Base-by-base conservation (phyloP, 2,113 vertebrate genomes). In the Megatriorchis doriae region DNA sequence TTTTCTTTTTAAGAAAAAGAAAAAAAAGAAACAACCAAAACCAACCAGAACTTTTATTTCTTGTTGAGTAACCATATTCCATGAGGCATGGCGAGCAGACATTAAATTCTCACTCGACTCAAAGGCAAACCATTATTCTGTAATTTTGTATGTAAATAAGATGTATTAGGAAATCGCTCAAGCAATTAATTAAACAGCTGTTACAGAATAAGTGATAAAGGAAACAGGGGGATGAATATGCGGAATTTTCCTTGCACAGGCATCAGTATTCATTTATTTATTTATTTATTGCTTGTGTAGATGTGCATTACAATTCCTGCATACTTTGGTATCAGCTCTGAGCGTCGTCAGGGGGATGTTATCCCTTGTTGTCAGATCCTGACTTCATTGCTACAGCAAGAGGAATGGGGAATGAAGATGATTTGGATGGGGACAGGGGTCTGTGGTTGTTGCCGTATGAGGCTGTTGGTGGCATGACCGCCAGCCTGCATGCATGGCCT, bases 171-270 rank as follows among this genome's bases (percentile, higher is more conserved):
- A 95, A 98, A 92, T 94, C 75, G 2, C 90, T 97, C 94, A 97
- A 97, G 97, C 97, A 97, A 97, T 98, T 98, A 98, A 98, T 97
- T 97, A 97, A 98, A 97, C 97, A 98, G 97, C 97, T 98, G 97
- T 97, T 98, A 97, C 94, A 97, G 97, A 97, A 97, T 96, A 97
- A 97, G 95, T 96, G 97, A 98, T 97, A 98, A 97, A 97, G 94
- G 95, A 97, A 97, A 96, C 55, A 52, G 91, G 75, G 88, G 85
- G 58, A 73, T 96, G 88, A 96, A 96, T 96, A 91, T 79, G 93
- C 1, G 55, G 92, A 94, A 94, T 97, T 97, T 97, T 94, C 86
- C 93, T 96, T 71, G 75, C 80, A 55, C 61, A 59, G 67, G 65
- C 93, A 91, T 93, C 84, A 95, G 34, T 87, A 59, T 92, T 55